Evolutionary conservation across 1,140 invertebrate genomes (phyloP).

Genomic region (Amyelois transitella): DNA sequence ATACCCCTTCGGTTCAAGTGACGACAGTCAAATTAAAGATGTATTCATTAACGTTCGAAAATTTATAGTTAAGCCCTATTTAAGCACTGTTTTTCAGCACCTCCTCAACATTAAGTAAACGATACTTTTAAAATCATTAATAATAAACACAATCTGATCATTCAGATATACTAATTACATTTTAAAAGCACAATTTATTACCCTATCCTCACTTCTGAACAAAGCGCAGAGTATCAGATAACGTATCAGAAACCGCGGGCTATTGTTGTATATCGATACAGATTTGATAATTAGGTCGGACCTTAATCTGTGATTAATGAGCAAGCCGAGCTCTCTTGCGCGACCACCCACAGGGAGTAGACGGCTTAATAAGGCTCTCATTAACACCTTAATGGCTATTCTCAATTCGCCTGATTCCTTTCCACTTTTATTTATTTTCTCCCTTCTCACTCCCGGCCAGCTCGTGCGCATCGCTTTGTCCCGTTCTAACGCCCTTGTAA

Average conservation of each 20-base stretch:
- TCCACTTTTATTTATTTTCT: constrained; percentile 59
- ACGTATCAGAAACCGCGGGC: constrained; percentile 9
- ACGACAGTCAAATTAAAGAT: no score
- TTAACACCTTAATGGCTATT: constrained; percentile 72
- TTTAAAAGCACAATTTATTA: neutral
- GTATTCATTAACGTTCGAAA: no score
- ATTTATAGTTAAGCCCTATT: no score
- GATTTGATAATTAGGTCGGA: constrained; percentile 57
- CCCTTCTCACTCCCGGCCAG: constrained; percentile 24
- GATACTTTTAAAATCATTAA: no score
- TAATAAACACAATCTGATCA: no score
- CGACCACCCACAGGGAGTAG: constrained; percentile 65
- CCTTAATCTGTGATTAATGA: constrained; percentile 62
- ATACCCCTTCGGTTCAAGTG: no score
- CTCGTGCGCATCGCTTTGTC: constrained; percentile 23
- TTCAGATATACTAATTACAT: neutral
- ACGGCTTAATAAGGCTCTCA: constrained; percentile 71
- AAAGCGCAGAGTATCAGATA: constrained; percentile 9
- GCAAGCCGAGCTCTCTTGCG: constrained; percentile 41
- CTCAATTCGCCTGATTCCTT: constrained; percentile 64
- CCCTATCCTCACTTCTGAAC: neutral
- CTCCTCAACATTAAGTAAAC: no score
- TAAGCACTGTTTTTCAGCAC: no score
- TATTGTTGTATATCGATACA: constrained; percentile 33
- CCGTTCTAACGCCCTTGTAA: constrained; percentile 45